Evolutionary conservation across 2,888 invertebrate genomes (phyloP).

Genomic region (Tricholauxania praeusta): DNA sequence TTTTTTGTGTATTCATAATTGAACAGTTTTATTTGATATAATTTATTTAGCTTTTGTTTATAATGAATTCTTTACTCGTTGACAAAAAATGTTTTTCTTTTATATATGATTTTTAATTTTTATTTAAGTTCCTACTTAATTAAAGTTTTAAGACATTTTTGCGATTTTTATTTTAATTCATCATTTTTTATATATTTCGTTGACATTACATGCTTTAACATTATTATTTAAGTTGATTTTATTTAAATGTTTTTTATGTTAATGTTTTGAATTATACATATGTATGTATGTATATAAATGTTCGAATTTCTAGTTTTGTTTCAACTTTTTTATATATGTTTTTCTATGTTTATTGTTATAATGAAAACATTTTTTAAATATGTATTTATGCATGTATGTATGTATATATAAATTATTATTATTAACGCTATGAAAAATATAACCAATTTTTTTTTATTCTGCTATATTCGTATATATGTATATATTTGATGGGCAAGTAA

Average conservation of each 20-base stretch:
- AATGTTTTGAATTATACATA: slow-evolving; percentile 18
- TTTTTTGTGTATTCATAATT: slow-evolving; percentile 25
- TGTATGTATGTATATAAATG: slow-evolving; percentile 5
- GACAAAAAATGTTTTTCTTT: slow-evolving; percentile 26
- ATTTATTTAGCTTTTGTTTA: slow-evolving; percentile 25
- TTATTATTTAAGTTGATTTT: not conserved
- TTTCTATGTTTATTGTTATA: slow-evolving; percentile 21
- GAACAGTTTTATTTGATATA: slow-evolving; percentile 32
- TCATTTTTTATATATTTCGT: slow-evolving; percentile 15
- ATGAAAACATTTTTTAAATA: slow-evolving; percentile 7
- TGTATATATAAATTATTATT: slow-evolving; percentile 1
- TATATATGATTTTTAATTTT: slow-evolving; percentile 18
- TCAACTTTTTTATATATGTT: slow-evolving; percentile 11
- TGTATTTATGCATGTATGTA: slow-evolving; percentile 19
- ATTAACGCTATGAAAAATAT: slow-evolving; percentile 29
- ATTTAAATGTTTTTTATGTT: slow-evolving; percentile 18
- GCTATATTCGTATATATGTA: slow-evolving; percentile 3
- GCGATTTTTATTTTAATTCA: slow-evolving; percentile 12
- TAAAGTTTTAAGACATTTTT: slow-evolving; percentile 27
- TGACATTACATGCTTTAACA: not conserved
- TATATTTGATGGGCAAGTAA: not conserved
- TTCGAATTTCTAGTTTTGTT: slow-evolving; percentile 2
- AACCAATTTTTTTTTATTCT: slow-evolving; percentile 6
- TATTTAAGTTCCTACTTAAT: slow-evolving; percentile 26
- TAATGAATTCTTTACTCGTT: slow-evolving; percentile 29